phyloP scores from a whole-genome alignment of 1,140 invertebrate species.

The Arion vulgaris region DNA sequence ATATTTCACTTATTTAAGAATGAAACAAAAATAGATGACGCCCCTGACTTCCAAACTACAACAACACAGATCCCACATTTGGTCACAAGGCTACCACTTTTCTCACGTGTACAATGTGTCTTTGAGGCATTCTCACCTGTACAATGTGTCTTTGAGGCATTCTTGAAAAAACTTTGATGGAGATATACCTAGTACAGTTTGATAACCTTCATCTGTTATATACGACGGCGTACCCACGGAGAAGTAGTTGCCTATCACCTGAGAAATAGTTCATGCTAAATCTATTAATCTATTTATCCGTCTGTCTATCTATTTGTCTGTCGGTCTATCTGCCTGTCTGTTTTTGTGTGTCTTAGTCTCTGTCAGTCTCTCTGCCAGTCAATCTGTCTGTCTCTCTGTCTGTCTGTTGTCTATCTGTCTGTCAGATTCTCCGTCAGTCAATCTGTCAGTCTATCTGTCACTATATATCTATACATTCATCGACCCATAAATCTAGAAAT shows the following conservation, averaged over 20 bases:
- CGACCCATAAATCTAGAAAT: not conserved
- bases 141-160: not conserved
- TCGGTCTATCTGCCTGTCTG: no score
- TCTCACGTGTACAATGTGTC: constrained; percentile 15
- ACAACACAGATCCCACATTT: no score
- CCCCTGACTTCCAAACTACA: no score
- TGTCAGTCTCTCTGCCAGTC: not conserved
- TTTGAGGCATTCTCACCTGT: not conserved
- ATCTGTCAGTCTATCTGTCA: not conserved
- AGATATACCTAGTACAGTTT: not conserved
- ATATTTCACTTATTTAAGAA: no score
- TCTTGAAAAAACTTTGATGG: not conserved
- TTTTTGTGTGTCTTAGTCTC: not conserved
- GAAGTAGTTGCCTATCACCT: constrained; percentile 32
- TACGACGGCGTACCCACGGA: not conserved
- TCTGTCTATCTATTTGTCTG: no score
- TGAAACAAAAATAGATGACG: no score
- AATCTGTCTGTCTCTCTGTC: no score
- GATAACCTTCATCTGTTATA: not conserved
- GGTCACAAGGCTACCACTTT: no score
- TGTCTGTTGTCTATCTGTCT: not conserved
- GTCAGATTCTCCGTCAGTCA: not conserved
- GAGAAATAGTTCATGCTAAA: not conserved
- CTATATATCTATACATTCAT: not conserved
- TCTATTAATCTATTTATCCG: not conserved